phyloP scores from a whole-genome alignment of 2,888 invertebrate species.

The Tiphia femorata region DNA sequence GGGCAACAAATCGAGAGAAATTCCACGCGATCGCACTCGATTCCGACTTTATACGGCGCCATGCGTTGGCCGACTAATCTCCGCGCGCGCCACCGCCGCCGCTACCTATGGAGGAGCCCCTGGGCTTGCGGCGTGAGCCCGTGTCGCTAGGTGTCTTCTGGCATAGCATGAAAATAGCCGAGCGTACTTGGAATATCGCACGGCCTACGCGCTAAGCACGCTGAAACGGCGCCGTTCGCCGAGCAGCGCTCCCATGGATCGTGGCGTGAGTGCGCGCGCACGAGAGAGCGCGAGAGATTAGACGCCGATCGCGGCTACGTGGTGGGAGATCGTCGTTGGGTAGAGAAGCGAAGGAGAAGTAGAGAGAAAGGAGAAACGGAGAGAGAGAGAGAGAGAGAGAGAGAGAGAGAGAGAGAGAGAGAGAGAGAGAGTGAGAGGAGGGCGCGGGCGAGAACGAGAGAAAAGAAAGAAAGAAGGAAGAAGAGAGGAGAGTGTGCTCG shows the following conservation, averaged over 20 bases:
- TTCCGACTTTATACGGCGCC: slow-evolving; percentile 36
- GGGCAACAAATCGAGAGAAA: slow-evolving; percentile 23
- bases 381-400: slow-evolving; percentile 14
- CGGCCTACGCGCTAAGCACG: slow-evolving; percentile 54
- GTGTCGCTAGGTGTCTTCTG: slow-evolving; percentile 41
- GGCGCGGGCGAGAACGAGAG: slow-evolving; percentile 3
- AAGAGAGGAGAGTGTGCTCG: too few species aligned
- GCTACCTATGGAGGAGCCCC: too few species aligned
- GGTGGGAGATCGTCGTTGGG: neutral
- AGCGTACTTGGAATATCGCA: slow-evolving; percentile 57
- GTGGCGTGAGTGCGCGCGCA: neutral
- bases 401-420: slow-evolving; percentile 16
- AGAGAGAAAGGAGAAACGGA: slow-evolving; percentile 12
- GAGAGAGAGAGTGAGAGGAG: slow-evolving; percentile 9
- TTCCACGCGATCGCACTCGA: slow-evolving; percentile 24
- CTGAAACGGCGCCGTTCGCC: slow-evolving; percentile 41
- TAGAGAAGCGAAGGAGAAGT: neutral
- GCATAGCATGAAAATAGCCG: slow-evolving; percentile 56
- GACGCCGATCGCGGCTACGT: slow-evolving; percentile 2
- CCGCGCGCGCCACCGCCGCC: slow-evolving; percentile 11
- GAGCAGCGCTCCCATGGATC: slow-evolving; percentile 6
- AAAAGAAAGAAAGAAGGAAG: too few species aligned
- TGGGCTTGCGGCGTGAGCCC: too few species aligned
- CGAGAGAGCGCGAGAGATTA: slow-evolving; percentile 28
- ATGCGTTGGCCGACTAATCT: slow-evolving; percentile 5